These are phyloP conservation scores for Chlorops oryzae DNA, from an alignment of 1,140 invertebrate species.

Conservation along the genomic window DNA sequence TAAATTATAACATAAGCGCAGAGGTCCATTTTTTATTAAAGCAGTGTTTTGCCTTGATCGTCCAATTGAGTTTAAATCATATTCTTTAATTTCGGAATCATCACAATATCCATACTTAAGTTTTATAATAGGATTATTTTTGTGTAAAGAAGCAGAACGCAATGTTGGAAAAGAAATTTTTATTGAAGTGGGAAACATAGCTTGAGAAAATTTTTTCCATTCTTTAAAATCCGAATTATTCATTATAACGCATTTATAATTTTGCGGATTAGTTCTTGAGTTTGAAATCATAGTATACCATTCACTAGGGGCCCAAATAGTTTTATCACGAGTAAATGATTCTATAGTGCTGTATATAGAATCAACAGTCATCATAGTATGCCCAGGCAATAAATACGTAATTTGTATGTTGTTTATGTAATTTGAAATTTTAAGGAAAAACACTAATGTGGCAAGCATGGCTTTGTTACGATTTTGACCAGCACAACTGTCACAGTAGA, in stretches of 20 bases:
- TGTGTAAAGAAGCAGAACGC: slow-evolving; percentile 1
- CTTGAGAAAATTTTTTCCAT: slow-evolving; percentile 2
- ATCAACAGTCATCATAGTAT: slow-evolving; percentile 13
- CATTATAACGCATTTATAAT: slow-evolving; percentile 3
- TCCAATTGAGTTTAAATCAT: too few relatives aligned
- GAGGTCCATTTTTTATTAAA: too few relatives aligned
- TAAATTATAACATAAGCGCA: too few relatives aligned
- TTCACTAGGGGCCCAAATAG: slow-evolving; percentile 10
- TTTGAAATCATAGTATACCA: slow-evolving; percentile 7
- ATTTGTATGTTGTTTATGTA: slow-evolving; percentile 4
- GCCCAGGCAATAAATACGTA: slow-evolving; percentile 7
- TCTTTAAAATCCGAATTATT: slow-evolving; percentile 2
- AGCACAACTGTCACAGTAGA: slow-evolving; percentile 15
- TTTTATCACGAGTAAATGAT: slow-evolving; percentile 8
- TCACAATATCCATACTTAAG: slow-evolving; percentile 9
- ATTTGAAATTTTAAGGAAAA: slow-evolving; percentile 4
- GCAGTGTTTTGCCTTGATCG: too few relatives aligned
- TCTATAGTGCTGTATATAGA: slow-evolving; percentile 11
- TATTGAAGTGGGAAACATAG: background rate
- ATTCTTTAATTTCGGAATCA: slow-evolving; percentile 2
- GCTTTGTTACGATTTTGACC: slow-evolving; percentile 14
- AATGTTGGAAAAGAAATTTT: background rate
- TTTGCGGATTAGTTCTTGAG: slow-evolving; percentile 3
- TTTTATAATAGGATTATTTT: background rate
- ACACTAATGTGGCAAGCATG: slow-evolving; percentile 13